Base-by-base conservation (phyloP, 2,113 vertebrate genomes). In the Podocnemis expansa region DNA sequence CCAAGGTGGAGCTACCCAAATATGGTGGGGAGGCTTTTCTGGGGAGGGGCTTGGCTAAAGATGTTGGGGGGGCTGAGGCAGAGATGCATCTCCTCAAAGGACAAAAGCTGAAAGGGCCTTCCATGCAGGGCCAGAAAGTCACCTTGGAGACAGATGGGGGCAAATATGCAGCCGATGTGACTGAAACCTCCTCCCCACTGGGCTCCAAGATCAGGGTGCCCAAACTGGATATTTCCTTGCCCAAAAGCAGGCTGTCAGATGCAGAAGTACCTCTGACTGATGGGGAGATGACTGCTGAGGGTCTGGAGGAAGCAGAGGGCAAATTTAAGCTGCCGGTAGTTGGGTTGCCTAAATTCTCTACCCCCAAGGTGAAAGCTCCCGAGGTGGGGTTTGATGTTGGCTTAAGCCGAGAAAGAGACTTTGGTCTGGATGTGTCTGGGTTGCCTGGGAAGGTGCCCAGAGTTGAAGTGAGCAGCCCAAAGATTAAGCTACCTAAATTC, bases 311-410 rank as follows among this genome's bases (percentile, higher is more conserved):
- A 2, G 80, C 87, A 0, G 98, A 98, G 31, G 96, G 95, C 1
- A 84, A 94, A 25, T 98, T 98, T 82, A 97, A 95, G 83, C 93
- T 97, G 93, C 97, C 98, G 0, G 84, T 93, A 1, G 85, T 98
- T 13, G 95, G 96, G 0, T 41, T 98, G 55, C 97, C 98, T 41
- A 93, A 93, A 43, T 84, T 97, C 89, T 90, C 88, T 52, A 75
- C 95, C 92, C 94, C 91, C 1, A 93, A 96, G 86, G 60, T 93
- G 29, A 89, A 85, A 88, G 96, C 88, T 8, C 80, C 75, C 3
- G 97, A 98, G 84, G 73, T 98, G 22, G 97, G 98, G 78, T 91
- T 98, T 41, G 96, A 98, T 1, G 27, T 97, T 24, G 96, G 93
- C 19, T 78, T 95, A 67, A 75, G 73, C 86, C 95, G 91, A 43